Conservation (phyloP, 2,888 invertebrate genomes). For the Pseudolycoriella hygida region DNA sequence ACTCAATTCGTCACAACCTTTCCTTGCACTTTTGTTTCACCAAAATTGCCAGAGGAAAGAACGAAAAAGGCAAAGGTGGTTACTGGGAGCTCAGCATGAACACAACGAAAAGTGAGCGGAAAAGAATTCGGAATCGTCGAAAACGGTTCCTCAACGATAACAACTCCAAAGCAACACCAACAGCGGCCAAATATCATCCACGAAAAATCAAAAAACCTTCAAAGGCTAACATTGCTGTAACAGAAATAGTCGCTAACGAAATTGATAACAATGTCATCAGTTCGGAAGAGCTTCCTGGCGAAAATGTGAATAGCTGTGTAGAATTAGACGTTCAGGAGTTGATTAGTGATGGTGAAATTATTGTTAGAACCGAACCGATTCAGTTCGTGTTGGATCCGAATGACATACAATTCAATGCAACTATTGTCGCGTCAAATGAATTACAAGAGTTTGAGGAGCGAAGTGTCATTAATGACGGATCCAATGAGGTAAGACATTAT, state of each 20-base stretch:
- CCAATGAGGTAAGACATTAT: conserved; percentile 4
- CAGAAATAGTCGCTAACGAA: too few species aligned
- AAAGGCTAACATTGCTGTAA: too few species aligned
- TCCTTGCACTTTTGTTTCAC: conserved; percentile 27
- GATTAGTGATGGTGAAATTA: too few species aligned
- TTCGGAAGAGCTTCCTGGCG: background rate
- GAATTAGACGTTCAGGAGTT: too few species aligned
- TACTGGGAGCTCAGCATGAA: conserved; percentile 28
- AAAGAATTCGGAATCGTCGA: conserved; percentile 18
- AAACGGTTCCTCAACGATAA: background rate
- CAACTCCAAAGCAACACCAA: background rate
- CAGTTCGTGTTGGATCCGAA: background rate
- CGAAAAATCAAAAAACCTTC: too few species aligned
- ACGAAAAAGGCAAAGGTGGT: conserved; percentile 28
- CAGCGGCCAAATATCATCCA: too few species aligned
- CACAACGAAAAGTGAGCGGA: conserved; percentile 24
- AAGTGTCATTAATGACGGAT: conserved; percentile 4
- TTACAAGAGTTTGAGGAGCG: background rate
- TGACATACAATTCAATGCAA: background rate
- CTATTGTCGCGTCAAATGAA: background rate
- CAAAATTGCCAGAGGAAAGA: conserved; percentile 24
- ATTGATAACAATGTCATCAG: background rate
- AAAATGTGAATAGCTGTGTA: background rate
- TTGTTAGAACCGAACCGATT: too few species aligned
- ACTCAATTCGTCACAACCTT: conserved; percentile 28